Conservation (phyloP, 2,888 invertebrate species). For the Leptothorax acervorum region DNA sequence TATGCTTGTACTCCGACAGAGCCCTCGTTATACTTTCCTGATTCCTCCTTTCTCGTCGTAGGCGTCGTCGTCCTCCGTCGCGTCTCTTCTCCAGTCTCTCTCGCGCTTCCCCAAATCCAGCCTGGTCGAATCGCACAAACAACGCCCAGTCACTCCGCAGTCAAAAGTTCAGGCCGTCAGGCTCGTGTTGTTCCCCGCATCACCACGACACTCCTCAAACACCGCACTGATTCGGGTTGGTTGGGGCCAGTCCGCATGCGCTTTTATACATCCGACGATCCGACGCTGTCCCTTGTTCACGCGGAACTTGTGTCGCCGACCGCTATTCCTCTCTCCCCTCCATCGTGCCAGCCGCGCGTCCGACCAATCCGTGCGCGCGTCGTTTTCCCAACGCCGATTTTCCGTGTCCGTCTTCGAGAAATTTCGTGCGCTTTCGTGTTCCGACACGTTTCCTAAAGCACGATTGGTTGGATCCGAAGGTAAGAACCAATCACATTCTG, state of each 20-base stretch:
- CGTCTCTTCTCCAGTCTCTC: too few species aligned
- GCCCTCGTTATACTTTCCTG: neutral
- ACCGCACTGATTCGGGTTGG: neutral
- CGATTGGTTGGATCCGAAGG: too few species aligned
- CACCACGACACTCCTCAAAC: neutral
- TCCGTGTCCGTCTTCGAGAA: neutral
- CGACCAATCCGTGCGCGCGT: constrained; percentile 6
- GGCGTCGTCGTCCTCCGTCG: neutral
- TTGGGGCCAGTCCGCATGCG: neutral
- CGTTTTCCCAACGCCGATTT: neutral
- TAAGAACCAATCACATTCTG: too few species aligned
- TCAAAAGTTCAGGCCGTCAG: neutral
- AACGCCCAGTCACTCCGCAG: neutral
- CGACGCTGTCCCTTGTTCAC: neutral
- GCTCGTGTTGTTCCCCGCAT: neutral
- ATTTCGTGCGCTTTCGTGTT: too few species aligned
- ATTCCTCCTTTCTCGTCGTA: neutral
- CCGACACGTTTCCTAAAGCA: too few species aligned
- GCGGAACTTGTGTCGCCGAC: neutral
- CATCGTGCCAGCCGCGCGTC: neutral
- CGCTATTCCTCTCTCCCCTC: neutral
- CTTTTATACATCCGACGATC: neutral
- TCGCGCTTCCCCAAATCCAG: neutral
- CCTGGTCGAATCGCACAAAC: neutral
- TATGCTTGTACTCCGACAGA: neutral